These are phyloP conservation scores for Pelvicachromis taeniatus DNA, from an alignment of 2,113 vertebrate genomes.

Conservation along the genomic window DNA sequence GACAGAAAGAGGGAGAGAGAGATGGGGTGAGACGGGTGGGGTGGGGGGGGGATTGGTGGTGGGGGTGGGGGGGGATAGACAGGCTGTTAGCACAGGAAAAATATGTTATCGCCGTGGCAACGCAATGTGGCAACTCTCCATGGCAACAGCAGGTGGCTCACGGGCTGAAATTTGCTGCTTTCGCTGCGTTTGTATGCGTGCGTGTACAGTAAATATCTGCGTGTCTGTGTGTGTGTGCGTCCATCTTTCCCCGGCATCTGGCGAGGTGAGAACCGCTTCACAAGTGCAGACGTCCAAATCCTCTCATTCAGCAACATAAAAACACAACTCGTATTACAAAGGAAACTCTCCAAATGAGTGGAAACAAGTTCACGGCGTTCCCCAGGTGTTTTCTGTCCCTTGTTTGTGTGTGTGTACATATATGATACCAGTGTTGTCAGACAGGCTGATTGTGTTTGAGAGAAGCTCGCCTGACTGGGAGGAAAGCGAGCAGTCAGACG, in stretches of 20 bases:
- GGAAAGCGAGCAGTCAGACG: slow-evolving; percentile 28
- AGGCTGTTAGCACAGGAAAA: slow-evolving; percentile 83
- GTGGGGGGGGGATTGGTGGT: not conserved
- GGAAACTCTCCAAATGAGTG: slow-evolving; percentile 45
- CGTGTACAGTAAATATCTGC: not conserved
- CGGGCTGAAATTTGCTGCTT: slow-evolving; percentile 60
- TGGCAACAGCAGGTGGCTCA: slow-evolving; percentile 80
- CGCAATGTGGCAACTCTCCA: slow-evolving; percentile 78
- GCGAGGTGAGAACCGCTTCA: slow-evolving; percentile 50
- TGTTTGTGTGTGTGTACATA: not conserved
- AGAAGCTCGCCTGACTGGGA: not conserved
- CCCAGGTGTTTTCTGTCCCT: slow-evolving; percentile 35
- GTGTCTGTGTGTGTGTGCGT: not conserved
- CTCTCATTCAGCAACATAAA: slow-evolving; percentile 52
- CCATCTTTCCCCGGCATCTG: slow-evolving; percentile 39
- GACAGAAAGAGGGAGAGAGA: not conserved
- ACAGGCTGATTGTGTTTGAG: not conserved
- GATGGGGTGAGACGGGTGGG: not conserved
- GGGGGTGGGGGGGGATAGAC: slow-evolving; percentile 64
- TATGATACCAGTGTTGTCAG: not conserved
- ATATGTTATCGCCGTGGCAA: slow-evolving; percentile 85
- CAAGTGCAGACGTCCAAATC: slow-evolving; percentile 61
- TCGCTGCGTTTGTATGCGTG: not conserved
- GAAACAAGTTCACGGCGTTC: slow-evolving; percentile 16
- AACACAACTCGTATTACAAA: slow-evolving; percentile 50